Evolutionary conservation across 2,888 invertebrate genomes (phyloP), one percentile per base, ranked within the genome.

Genomic region (Steinernema scapterisci): DNA sequence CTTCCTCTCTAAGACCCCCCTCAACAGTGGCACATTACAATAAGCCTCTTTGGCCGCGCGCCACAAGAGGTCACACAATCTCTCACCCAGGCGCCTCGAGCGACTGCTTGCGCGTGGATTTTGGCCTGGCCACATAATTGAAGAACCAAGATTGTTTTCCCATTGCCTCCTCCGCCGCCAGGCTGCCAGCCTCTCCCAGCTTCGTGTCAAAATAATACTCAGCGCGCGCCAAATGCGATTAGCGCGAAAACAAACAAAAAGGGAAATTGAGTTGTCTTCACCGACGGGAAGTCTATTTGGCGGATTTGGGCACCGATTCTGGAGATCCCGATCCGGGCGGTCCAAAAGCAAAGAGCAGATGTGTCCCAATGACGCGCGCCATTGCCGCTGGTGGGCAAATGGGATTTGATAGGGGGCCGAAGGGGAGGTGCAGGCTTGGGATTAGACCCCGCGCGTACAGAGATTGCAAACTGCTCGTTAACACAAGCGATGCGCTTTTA

Each of bases 401-500:
- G 63, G 63, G 63, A 63, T 48, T 48, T 48, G 6, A 48, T 48
- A 19, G 48, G 7, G 48, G n/a, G n/a, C n/a, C n/a, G n/a, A n/a
- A n/a, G n/a, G n/a, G n/a, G n/a, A n/a, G n/a, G n/a, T n/a, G n/a
- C n/a, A n/a, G n/a, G n/a, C n/a, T 16, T 31, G 63, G 16, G 63
- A 63, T 52, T 38, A 38, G 19, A 13, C 48, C n/a, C 48, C 3
- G 48, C 48, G 63, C 63, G 63, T 38, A 38, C 38, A 38, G 63
- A 63, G 63, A 63, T 63, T 63, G 63, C 63, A 31, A 63, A 63
- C 63, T 63, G 63, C 63, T 63, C 63, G 63, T 63, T 63, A 63
- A 63, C 63, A 63, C 31, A 25, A 63, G 63, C 19, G 63, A 3
- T 25, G 63, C 63, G 63, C 63, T 38, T 38, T 52, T 63, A 63